These are phyloP conservation scores for Phyto melanocephala DNA, from an alignment of 2,888 invertebrate species.

Conservation along the genomic window DNA sequence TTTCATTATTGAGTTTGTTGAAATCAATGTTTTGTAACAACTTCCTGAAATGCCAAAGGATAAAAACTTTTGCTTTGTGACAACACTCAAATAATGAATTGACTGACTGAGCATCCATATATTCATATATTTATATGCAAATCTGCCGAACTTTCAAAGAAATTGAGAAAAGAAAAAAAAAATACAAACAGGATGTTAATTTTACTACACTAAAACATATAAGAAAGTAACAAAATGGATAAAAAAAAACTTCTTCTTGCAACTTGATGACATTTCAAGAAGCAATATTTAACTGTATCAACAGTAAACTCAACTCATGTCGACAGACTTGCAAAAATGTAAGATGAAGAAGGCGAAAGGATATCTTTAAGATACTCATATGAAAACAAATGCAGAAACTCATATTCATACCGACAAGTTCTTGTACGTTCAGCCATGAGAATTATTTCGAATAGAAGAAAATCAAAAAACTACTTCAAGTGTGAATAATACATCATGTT, in stretches of 20 bases:
- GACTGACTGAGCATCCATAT: background rate
- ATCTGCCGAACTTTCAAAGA: background rate
- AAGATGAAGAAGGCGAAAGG: background rate
- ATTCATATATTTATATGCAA: background rate
- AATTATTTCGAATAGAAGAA: background rate
- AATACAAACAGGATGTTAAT: slow-evolving; percentile 59
- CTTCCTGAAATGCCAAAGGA: slow-evolving; percentile 64
- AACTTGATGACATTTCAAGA: slow-evolving; percentile 42
- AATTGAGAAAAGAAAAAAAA: background rate
- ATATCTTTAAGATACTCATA: slow-evolving; percentile 28
- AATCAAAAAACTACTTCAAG: slow-evolving; percentile 31
- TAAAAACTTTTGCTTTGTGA: slow-evolving; percentile 64
- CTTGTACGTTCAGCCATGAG: background rate
- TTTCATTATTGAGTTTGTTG: slow-evolving; percentile 31
- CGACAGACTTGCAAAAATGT: background rate
- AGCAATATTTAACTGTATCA: slow-evolving; percentile 53
- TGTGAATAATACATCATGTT: slow-evolving; percentile 64
- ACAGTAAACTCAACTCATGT: background rate
- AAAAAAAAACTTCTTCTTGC: slow-evolving; percentile 20
- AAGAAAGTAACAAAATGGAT: slow-evolving; percentile 46
- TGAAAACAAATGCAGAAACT: background rate
- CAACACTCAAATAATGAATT: slow-evolving; percentile 43
- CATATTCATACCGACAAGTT: too few relatives aligned
- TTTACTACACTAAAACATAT: slow-evolving; percentile 45
- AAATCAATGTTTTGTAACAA: slow-evolving; percentile 59